Evolutionary conservation across 92 coral and sea anemone species (phyloP).

Genomic region (Pocillopora grandis): DNA sequence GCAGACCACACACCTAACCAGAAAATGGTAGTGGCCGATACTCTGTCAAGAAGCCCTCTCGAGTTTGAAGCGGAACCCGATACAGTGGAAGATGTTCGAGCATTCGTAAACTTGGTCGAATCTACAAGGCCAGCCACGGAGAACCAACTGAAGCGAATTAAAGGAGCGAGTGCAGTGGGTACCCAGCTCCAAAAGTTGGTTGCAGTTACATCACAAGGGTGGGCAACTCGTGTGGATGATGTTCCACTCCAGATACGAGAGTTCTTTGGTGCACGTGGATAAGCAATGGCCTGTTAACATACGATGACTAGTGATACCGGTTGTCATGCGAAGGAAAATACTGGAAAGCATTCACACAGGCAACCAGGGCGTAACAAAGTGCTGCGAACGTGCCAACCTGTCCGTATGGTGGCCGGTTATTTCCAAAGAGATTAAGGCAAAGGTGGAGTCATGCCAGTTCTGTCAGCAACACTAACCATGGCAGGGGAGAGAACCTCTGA

Average conservation of each 20-base stretch:
- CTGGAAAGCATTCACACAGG: not conserved
- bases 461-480: constrained; percentile 38
- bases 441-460: constrained; percentile 17
- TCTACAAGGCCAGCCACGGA: not conserved
- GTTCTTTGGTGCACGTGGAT: no score
- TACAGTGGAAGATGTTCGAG: no score
- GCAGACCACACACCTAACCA: constrained; percentile 61
- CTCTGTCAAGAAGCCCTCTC: constrained; percentile 54
- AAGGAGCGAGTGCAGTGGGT: not conserved
- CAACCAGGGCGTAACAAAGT: constrained; percentile 16
- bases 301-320: not conserved
- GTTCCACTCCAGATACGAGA: no score
- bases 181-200: constrained; percentile 19
- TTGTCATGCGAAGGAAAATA: no score
- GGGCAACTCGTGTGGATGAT: constrained; percentile 22
- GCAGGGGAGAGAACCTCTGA: constrained; percentile 33
- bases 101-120: not conserved
- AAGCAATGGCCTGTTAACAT: not conserved
- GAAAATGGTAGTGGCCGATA: constrained; percentile 57
- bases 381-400: constrained; percentile 20
- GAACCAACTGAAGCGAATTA: constrained; percentile 1
- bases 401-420: constrained; percentile 35
- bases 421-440: not conserved
- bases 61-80: not conserved
- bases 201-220: constrained; percentile 13